Conservation (phyloP, 2,797 vertebrate genomes). For the Rhinella marina region DNA sequence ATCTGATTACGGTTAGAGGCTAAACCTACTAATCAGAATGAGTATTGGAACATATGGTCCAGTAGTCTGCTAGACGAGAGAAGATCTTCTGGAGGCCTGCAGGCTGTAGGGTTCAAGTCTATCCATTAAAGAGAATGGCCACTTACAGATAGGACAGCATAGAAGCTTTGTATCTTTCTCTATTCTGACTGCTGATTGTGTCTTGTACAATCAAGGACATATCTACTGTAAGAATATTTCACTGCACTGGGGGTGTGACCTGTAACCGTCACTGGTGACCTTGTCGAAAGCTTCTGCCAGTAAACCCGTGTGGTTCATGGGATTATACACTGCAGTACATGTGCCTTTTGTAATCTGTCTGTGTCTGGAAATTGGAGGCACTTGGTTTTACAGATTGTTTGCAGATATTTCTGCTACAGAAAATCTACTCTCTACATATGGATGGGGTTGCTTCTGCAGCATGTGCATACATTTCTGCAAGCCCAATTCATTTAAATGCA, state of each 20-base stretch:
- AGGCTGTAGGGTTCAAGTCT: not conserved
- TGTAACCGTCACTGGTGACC: not conserved
- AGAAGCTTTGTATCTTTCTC: not conserved
- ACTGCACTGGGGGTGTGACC: not conserved
- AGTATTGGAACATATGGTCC: slow-evolving; percentile 56
- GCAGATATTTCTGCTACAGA: too few relatives aligned
- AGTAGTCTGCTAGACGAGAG: slow-evolving; percentile 20
- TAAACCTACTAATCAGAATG: slow-evolving; percentile 56
- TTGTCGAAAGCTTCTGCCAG: not conserved
- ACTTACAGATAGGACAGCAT: not conserved
- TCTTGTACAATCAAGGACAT: not conserved
- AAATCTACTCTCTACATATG: too few relatives aligned
- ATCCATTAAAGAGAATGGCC: not conserved
- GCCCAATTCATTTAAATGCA: too few relatives aligned
- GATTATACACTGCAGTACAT: too few relatives aligned
- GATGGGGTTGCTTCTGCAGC: too few relatives aligned
- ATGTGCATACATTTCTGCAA: too few relatives aligned
- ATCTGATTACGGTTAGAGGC: slow-evolving; percentile 58
- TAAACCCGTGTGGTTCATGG: not conserved
- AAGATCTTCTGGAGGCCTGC: slow-evolving; percentile 18
- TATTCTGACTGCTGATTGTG: not conserved
- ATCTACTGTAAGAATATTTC: not conserved
- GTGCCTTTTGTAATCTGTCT: not conserved
- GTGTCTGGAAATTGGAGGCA: not conserved
- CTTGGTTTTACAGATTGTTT: too few relatives aligned